Conservation (phyloP, 2,113 vertebrate genomes). For the Corythaeola cristata region DNA sequence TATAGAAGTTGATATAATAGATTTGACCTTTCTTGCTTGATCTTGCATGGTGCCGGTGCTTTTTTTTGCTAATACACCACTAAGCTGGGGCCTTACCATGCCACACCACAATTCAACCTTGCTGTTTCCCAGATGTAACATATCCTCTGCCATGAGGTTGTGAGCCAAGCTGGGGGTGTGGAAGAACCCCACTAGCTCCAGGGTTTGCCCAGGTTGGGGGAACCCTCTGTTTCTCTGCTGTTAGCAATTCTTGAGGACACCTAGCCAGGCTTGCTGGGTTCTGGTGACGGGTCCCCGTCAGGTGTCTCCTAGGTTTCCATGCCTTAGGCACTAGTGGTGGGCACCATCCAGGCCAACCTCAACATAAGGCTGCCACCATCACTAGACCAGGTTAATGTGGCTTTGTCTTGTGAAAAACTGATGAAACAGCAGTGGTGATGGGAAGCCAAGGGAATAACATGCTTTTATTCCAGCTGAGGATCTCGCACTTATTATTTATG, state of each 20-base stretch:
- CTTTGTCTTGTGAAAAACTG: not conserved
- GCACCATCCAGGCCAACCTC: not conserved
- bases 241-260: not conserved
- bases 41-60: rapidly evolving
- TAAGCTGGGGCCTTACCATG: not conserved
- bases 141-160: not conserved
- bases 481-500: not conserved
- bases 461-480: not conserved
- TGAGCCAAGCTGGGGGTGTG: not conserved
- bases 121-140: not conserved
- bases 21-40: not conserved
- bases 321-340: not conserved
- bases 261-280: not conserved
- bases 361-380: not conserved
- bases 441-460: not conserved
- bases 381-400: not conserved
- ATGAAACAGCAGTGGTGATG: not conserved
- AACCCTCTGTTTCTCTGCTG: not conserved
- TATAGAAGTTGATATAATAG: not conserved
- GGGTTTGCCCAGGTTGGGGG: not conserved
- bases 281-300: not conserved
- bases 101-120: not conserved
- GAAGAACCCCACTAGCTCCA: not conserved
- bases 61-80: not conserved
- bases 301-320: not conserved